phyloP scores from a whole-genome alignment of 2,888 invertebrate genomes.

The Eudemis profundana region DNA sequence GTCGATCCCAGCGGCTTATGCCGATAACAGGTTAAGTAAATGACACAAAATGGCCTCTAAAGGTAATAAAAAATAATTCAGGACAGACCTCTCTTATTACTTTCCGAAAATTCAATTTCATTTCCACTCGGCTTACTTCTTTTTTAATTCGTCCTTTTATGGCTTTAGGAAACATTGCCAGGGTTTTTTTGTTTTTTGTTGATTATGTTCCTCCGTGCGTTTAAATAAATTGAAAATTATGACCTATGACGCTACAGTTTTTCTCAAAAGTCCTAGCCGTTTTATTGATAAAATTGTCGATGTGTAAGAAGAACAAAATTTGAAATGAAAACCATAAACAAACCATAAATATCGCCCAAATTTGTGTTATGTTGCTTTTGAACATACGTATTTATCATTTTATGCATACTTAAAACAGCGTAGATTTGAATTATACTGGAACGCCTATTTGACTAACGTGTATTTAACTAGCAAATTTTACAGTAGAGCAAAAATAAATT shows the following conservation, averaged over 20 bases:
- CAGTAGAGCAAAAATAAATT: too few relatives aligned
- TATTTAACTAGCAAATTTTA: too few relatives aligned
- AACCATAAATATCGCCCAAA: too few relatives aligned
- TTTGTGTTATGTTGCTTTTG: too few relatives aligned
- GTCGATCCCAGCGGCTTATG: constrained; percentile 59
- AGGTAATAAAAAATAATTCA: constrained; percentile 69
- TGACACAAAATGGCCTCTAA: constrained; percentile 73
- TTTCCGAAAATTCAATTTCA: constrained; percentile 73
- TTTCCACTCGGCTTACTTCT: constrained; percentile 59
- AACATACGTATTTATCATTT: too few relatives aligned
- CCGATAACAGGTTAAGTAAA: constrained; percentile 79
- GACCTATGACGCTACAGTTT: neutral
- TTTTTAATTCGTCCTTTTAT: constrained; percentile 57
- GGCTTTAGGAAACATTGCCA: constrained; percentile 53
- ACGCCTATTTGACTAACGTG: too few relatives aligned
- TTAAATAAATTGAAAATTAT: constrained; percentile 20
- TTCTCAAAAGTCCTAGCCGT: neutral
- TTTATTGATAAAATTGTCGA: too few relatives aligned
- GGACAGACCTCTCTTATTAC: constrained; percentile 65
- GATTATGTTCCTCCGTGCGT: constrained; percentile 38
- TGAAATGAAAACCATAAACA: too few relatives aligned
- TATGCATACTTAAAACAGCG: too few relatives aligned
- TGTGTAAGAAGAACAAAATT: too few relatives aligned
- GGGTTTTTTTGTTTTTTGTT: constrained; percentile 31
- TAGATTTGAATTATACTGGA: too few relatives aligned